phyloP scores from a whole-genome alignment of 2,888 invertebrate genomes.

The Carpatolechia fugitivella region DNA sequence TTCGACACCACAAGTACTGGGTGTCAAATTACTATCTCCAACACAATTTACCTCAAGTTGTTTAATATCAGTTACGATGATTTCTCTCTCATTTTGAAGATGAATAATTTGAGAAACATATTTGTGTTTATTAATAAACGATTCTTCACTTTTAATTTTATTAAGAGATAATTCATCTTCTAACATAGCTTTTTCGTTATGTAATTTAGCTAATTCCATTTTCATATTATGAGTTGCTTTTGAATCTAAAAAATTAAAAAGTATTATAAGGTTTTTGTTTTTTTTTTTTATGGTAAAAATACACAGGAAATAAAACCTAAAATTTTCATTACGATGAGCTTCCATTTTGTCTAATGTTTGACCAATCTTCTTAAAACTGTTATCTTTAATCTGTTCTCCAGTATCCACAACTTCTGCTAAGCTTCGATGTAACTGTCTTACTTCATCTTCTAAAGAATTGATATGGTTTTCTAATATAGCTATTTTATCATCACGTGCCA shows the following conservation, averaged over 20 bases:
- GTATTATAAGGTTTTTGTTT: neutral
- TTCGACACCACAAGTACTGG: constrained; percentile 42
- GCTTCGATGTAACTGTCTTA: constrained; percentile 45
- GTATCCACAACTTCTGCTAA: constrained; percentile 46
- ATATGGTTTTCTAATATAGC: constrained; percentile 62
- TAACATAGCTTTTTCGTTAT: constrained; percentile 45
- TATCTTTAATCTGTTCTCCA: constrained; percentile 53
- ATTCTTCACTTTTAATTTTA: constrained; percentile 44
- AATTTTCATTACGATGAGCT: constrained; percentile 64
- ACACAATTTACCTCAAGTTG: constrained; percentile 55
- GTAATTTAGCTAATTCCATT: constrained; percentile 56
- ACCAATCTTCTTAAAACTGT: constrained; percentile 46
- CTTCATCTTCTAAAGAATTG: constrained; percentile 61
- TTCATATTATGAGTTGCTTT: constrained; percentile 69
- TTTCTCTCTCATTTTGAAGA: constrained; percentile 52
- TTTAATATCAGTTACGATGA: constrained; percentile 53
- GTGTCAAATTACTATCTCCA: constrained; percentile 51
- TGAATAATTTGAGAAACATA: constrained; percentile 42
- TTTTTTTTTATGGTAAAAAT: too few relatives aligned
- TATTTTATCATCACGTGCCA: constrained; percentile 54
- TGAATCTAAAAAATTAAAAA: constrained; percentile 48
- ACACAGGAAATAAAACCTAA: neutral
- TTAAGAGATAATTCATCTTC: constrained; percentile 48
- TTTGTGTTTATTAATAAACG: constrained; percentile 42
- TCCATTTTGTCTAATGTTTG: constrained; percentile 53